Evolutionary conservation across 1,140 invertebrate species (phyloP).

Genomic region (Brachionus manjavacas): DNA sequence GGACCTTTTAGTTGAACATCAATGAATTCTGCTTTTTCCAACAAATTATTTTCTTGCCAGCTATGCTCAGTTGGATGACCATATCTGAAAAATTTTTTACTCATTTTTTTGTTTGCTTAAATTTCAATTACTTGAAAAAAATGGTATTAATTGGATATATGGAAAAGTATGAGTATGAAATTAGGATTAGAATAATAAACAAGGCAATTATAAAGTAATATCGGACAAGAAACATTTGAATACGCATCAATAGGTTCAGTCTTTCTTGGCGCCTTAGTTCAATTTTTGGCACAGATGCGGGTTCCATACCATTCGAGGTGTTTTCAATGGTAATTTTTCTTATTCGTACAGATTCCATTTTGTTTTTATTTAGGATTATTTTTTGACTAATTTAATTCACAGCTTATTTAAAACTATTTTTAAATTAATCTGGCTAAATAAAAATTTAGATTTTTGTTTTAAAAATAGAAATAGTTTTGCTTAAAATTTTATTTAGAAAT

Average conservation of each 20-base stretch:
- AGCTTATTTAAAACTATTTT: neutral
- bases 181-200: neutral
- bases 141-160: constrained; percentile 28
- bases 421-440: neutral
- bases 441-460: neutral
- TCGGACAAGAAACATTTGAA: neutral
- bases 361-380: neutral
- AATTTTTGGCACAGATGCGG: neutral
- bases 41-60: neutral
- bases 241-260: neutral
- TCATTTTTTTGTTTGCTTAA: neutral
- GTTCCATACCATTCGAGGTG: neutral
- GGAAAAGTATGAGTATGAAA: constrained; percentile 7
- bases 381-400: neutral
- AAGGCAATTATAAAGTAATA: constrained; percentile 5
- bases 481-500: neutral
- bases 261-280: neutral
- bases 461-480: neutral
- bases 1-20: constrained; percentile 30
- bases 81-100: neutral
- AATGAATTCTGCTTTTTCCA: neutral
- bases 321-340: constrained; percentile 17
- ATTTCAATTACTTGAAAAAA: neutral
- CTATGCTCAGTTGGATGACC: neutral
- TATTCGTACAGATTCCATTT: constrained; percentile 16